Evolutionary conservation across 2,888 invertebrate species (phyloP), one percentile per base, ranked within the genome.

Genomic region (Drosophila nigricruria): DNA sequence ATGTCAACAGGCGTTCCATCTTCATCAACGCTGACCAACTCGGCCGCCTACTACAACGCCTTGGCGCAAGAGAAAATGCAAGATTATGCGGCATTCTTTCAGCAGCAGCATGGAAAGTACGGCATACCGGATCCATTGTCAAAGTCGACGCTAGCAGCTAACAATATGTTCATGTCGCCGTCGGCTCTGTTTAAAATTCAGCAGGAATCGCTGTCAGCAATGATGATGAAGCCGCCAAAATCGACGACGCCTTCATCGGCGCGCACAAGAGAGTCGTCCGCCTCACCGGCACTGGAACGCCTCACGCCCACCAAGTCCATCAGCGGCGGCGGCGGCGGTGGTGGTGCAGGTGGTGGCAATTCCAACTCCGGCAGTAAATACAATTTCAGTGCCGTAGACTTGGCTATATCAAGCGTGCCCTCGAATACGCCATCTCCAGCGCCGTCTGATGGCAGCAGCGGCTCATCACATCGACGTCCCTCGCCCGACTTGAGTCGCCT

Each of bases 141-240:
- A 0, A 96, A 96, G 88, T 95, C 96, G 14, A 96, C 96, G 32
- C 93, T 96, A 75, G 95, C 96, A 10, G 96, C 96, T 1, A 96
- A 96, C 84, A 97, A 96, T 89, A 96, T 97, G 94, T 97, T 96
- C 78, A 94, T 97, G 82, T 95, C 96, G 9, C 96, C 96, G 20
- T 95, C 96, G 38, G 91, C 92, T 20, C 92, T 96, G 69, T 94
- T 96, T 75, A 96, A 96, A 93, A 95, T 96, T 94, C 96, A 96
- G 77, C 93, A 91, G 73, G 93, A 93, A 70, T 93, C 93, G 0
- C 80, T 93, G 3, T 93, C 92, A 61, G 93, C 93, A 38, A 93
- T 94, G 64, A 95, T 95, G 92, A 93, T 93, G 84, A 95, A 95
- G 81, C 92, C 93, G 40, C 93, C 93, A 3, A 94, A 93, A 79